Conservation (phyloP, 2,113 vertebrate species). For the Solea solea region DNA sequence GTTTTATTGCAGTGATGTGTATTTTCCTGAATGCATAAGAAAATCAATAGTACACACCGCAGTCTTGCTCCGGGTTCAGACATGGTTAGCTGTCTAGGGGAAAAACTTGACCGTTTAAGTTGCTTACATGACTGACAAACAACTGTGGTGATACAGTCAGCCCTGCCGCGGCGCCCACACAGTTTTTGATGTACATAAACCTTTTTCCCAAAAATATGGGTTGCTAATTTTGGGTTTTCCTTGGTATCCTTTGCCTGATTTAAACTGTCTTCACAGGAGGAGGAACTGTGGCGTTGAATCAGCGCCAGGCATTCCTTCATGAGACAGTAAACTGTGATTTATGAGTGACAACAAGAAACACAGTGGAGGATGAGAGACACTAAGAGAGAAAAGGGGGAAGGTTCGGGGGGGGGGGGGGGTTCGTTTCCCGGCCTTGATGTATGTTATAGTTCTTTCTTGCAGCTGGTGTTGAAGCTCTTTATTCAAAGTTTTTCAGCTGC, state of each 20-base stretch:
- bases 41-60: slow-evolving; percentile 50
- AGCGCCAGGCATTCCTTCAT: slow-evolving; percentile 63
- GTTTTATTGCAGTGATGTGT: slow-evolving; percentile 44
- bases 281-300: slow-evolving; percentile 59
- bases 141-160: slow-evolving; percentile 49
- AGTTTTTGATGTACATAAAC: slow-evolving; percentile 42
- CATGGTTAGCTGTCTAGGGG: slow-evolving; percentile 35
- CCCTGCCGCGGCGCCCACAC: slow-evolving; percentile 22
- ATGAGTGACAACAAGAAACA: slow-evolving; percentile 62
- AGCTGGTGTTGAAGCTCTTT: slow-evolving; percentile 57
- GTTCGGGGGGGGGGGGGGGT: no score
- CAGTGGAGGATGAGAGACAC: slow-evolving; percentile 13
- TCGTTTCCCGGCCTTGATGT: slow-evolving; percentile 50
- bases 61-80: slow-evolving; percentile 45
- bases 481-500: slow-evolving; percentile 10
- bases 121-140: slow-evolving; percentile 62
- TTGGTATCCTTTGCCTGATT: slow-evolving; percentile 45
- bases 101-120: slow-evolving; percentile 54
- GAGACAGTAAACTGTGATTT: slow-evolving; percentile 63
- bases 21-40: slow-evolving; percentile 27
- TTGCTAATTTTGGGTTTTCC: slow-evolving; percentile 63
- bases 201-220: slow-evolving; percentile 46
- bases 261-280: slow-evolving; percentile 48
- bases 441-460: slow-evolving; percentile 40
- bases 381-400: neutral